Evolutionary conservation across 2,113 vertebrate species (phyloP), one percentile per base, ranked within the genome.

Genomic region (Puma concolor): DNA sequence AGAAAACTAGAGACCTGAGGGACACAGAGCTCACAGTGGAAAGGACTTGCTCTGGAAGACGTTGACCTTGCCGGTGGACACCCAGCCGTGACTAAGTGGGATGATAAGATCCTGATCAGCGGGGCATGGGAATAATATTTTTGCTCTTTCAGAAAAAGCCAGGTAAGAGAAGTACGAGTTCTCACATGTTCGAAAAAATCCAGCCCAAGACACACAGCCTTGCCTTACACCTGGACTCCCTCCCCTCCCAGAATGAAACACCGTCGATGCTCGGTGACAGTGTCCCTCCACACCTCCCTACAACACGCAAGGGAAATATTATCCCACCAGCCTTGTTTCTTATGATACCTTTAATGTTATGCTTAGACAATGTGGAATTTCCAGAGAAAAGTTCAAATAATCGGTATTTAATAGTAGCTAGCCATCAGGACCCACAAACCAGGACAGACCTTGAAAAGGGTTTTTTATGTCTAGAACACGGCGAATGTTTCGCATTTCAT

Each of bases 1-100:
- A 5, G 10, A 10, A n/a, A n/a, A n/a, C 27, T 2, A 27, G 21
- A n/a, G 48, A 2, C 4, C 52, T 9, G 19, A 14, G 1, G 5
- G 1, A 1, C 0, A 1, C 1, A 6, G 16, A 5, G 1, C 7
- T 5, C 12, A 8, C 31, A 14, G 3, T 1, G 10, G 17, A 2
- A 21, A n/a, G 3, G 25, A 21, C 7, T 4, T 8, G 25, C 1
- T 16, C 15, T 2, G 9, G 44, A 19, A 15, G 67, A 33, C 0
- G 1, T 4, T 15, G 64, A 11, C 21, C 11, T 14, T 1, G 4
- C 0, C 0, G 17, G 5, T 4, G 25, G 21, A 9, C 2, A 16
- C 25, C 33, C 25, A 76, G 25, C 69, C 1, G 0, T 0, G 25
- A 29, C n/a, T 4, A 0, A 1, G 19, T 2, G 57, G 36, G 25